Evolutionary conservation across 53 echinoderm and acorn worm species (phyloP).

Genomic region (Luidia sarsii): DNA sequence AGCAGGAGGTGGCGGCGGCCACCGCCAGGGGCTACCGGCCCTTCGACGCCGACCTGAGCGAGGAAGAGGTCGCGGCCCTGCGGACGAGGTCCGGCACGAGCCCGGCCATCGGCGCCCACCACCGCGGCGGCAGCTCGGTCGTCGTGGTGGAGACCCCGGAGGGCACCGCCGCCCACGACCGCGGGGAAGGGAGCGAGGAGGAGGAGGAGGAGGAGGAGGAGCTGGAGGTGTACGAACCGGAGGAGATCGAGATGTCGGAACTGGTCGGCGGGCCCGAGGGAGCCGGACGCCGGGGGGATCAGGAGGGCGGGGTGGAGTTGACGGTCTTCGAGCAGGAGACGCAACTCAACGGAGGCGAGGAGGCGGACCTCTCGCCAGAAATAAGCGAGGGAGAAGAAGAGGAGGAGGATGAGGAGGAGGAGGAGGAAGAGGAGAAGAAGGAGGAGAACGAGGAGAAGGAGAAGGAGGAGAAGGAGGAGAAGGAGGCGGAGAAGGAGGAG

Average conservation of each 20-base stretch:
- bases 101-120: not conserved
- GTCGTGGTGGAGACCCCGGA: constrained; percentile 28
- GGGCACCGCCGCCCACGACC: not conserved
- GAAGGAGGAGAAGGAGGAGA: not conserved
- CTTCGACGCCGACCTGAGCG: constrained; percentile 36
- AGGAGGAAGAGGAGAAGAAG: not conserved
- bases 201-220: constrained; percentile 12
- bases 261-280: constrained; percentile 4
- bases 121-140: not conserved
- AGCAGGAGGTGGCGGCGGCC: constrained; percentile 37
- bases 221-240: constrained; percentile 24
- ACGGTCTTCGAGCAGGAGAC: constrained; percentile 26
- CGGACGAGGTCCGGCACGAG: not conserved
- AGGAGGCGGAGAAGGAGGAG: not conserved
- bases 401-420: not conserved
- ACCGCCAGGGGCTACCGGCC: constrained; percentile 30
- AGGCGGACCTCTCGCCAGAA: not conserved
- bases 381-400: constrained; percentile 7
- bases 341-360: constrained; percentile 25
- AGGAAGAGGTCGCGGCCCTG: constrained; percentile 23
- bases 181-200: not conserved
- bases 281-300: not conserved
- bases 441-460: not conserved
- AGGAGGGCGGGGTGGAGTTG: constrained; percentile 19
- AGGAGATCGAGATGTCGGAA: constrained; percentile 45